Evolutionary conservation across 2,888 invertebrate species (phyloP).

Genomic region (Nemoura dubitans): DNA sequence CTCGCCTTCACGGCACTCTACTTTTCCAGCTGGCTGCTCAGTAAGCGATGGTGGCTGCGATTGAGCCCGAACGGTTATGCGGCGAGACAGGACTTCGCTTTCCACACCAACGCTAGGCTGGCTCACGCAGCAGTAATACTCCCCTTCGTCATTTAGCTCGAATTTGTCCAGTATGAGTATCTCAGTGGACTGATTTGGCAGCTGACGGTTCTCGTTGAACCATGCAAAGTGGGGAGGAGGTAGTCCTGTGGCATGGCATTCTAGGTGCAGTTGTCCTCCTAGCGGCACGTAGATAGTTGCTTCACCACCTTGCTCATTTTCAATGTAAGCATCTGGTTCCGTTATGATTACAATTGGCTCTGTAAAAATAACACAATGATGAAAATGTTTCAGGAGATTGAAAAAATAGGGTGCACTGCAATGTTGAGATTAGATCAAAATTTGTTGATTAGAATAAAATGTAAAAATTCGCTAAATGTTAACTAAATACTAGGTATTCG

Average conservation of each 20-base stretch:
- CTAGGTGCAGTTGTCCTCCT: slow-evolving; percentile 53
- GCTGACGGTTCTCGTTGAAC: slow-evolving; percentile 54
- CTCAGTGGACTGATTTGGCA: slow-evolving; percentile 51
- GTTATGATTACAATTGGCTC: slow-evolving; percentile 54
- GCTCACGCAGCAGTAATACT: slow-evolving; percentile 56
- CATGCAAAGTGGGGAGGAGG: slow-evolving; percentile 57
- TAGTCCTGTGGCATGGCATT: slow-evolving; percentile 56
- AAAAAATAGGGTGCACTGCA: too few relatives aligned
- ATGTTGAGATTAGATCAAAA: too few relatives aligned
- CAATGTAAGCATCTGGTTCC: slow-evolving; percentile 52
- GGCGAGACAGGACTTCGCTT: slow-evolving; percentile 48
- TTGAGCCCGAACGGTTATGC: slow-evolving; percentile 48
- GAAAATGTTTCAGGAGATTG: too few relatives aligned
- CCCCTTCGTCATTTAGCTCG: slow-evolving; percentile 54
- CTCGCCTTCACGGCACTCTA: slow-evolving; percentile 48
- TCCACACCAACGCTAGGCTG: slow-evolving; percentile 49
- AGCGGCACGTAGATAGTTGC: slow-evolving; percentile 37
- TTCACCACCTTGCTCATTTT: slow-evolving; percentile 41
- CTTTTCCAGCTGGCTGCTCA: slow-evolving; percentile 48
- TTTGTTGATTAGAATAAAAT: too few relatives aligned
- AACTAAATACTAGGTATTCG: too few relatives aligned
- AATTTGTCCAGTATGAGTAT: slow-evolving; percentile 41
- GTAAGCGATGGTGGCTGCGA: slow-evolving; percentile 51
- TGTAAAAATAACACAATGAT: slow-evolving; percentile 47
- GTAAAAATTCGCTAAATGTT: too few relatives aligned